These are phyloP conservation scores for Intellagama lesueurii DNA, from an alignment of 2,797 vertebrate genomes.

Conservation along the genomic window DNA sequence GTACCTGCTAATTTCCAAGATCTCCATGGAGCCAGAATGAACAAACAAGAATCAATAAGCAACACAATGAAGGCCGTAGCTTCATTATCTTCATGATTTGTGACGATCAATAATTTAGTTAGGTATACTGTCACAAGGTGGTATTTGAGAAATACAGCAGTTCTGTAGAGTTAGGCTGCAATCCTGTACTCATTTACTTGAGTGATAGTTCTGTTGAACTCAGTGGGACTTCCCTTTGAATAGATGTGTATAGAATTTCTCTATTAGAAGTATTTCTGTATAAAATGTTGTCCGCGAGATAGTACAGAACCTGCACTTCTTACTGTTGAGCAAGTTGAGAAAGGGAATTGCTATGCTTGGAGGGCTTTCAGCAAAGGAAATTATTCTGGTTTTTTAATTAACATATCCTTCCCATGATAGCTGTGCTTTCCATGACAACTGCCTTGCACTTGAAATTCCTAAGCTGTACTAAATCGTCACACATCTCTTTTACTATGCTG, in stretches of 20 bases:
- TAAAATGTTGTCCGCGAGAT: not conserved
- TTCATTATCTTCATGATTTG: not conserved
- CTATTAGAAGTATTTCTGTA: not conserved
- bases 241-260: not conserved
- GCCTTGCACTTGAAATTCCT: conserved; percentile 1
- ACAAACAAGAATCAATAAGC: not conserved
- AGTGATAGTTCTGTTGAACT: not conserved
- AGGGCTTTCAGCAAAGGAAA: conserved; percentile 3
- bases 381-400: conserved; percentile 22
- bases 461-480: not conserved
- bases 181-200: not conserved
- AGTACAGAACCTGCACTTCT: not conserved
- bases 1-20: not conserved
- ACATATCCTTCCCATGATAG: conserved; percentile 8
- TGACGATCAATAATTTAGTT: not conserved
- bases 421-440: conserved; percentile 8
- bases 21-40: not conserved
- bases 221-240: not conserved
- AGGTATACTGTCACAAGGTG: not conserved
- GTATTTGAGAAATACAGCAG: conserved; percentile 22
- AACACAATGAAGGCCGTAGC: not conserved
- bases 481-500: not conserved
- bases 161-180: not conserved
- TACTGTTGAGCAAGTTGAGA: conserved; percentile 3
- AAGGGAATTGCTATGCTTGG: not conserved